Evolutionary conservation across 1,140 invertebrate species (phyloP), one percentile per base, ranked within the genome.

Genomic region (Dryas iulia): DNA sequence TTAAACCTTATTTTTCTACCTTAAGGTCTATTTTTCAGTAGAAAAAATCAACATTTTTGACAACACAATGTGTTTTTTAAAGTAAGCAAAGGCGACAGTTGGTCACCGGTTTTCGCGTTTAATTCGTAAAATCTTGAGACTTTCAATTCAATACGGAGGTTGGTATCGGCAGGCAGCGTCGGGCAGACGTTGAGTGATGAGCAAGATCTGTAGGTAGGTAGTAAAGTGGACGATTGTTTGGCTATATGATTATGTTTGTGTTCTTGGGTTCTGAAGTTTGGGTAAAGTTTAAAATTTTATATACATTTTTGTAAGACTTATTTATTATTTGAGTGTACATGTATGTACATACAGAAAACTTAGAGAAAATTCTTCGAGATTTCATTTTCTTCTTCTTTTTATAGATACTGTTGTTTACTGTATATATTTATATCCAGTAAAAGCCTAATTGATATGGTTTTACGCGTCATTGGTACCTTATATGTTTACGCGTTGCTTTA

Each of bases 1-100:
- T 39, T 62, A 6, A 66, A 68, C 67, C 68, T 31, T 76, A 33
- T 1, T 1, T 11, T 12, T 33, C 28, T 53, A 12, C 5, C 14
- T 61, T 71, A 76, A 63, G 69, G 61, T 58, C 57, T n/a, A 66
- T 58, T 68, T 62, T 84, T 35, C 33, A 56, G 23, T 68, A 62
- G 18, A 0, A 10, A 1, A 14, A 39, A 39, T n/a, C 33, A 39
- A 39, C 14, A n/a, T 14, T 39, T 39, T 39, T 39, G 80, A 84
- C 86, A 88, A 84, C 84, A 78, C 76, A 63, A 67, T 85, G 79
- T 79, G 81, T 82, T 86, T 85, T 86, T 84, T 80, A 76, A 77
- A 78, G 80, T 79, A 84, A 80, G 82, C 76, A 73, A 77, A 84
- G 82, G 82, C 82, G 82, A 84, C 82, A 84, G 77, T 73, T 70